phyloP scores from a whole-genome alignment of 2,113 vertebrate species.

The Cynopterus brachyotis region DNA sequence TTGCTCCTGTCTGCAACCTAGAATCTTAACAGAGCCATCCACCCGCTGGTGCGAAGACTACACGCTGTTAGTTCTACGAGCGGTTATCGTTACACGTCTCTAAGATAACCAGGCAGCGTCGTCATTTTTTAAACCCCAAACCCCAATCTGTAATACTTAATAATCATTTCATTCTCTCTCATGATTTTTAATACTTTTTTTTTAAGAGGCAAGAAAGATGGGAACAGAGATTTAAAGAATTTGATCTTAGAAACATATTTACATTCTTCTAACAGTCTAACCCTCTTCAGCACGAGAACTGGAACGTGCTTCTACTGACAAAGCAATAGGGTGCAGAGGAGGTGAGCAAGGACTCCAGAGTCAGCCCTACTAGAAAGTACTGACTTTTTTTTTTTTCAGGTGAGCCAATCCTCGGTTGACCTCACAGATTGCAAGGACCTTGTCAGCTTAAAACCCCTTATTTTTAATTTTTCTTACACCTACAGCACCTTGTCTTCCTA shows the following conservation, averaged over 20 bases:
- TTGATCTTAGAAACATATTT: background rate
- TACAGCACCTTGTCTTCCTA: too few relatives aligned
- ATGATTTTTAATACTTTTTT: background rate
- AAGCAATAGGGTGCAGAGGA: too few relatives aligned
- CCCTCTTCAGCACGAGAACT: background rate
- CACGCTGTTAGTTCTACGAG: background rate
- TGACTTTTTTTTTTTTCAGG: too few relatives aligned
- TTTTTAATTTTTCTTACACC: too few relatives aligned
- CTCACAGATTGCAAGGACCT: too few relatives aligned
- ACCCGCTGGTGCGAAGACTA: background rate
- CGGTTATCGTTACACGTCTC: background rate
- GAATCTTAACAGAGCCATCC: background rate
- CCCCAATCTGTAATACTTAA: background rate
- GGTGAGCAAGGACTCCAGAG: background rate
- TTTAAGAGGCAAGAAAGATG: background rate
- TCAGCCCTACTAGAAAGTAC: background rate
- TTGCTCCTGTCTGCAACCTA: background rate
- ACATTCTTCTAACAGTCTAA: background rate
- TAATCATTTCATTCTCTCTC: background rate
- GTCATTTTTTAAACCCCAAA: background rate
- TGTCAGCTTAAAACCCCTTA: too few relatives aligned
- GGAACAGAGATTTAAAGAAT: background rate
- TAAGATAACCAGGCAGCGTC: background rate
- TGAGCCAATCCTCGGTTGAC: too few relatives aligned
- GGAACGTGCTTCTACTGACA: background rate